Base-by-base conservation (phyloP, 2,797 vertebrate genomes). In the Manis pentadactyla region DNA sequence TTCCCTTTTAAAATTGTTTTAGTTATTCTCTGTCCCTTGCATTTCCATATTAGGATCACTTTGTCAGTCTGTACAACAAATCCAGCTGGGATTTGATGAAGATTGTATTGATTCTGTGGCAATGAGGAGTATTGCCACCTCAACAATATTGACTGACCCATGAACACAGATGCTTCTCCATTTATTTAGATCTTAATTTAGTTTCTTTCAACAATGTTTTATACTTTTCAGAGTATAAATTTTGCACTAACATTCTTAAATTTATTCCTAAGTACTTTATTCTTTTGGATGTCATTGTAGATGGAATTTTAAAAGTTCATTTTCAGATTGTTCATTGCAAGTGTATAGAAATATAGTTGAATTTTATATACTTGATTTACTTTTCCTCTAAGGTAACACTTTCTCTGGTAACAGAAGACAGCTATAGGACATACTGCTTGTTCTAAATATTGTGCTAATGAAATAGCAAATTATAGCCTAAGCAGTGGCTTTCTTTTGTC, bases 361-460 rank as follows among this genome's bases (percentile, higher is more conserved):
- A 88, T 95, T 92, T 89, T 88, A 27, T 94, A 69, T n/a, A 64
- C 49, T 85, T 92, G 53, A 89, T 68, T 88, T 91, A 49, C 53
- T 73, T 95, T 89, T 92, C 23, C 46, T 93, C 37, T 93, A 85
- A 87, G 37, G 23, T 88, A 77, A 46, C n/a, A 53, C 37, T 90
- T 75, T 86, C 53, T 3, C 23, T 86, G 39, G 49, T 82, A 90
- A 66, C n/a, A 93, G 42, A 91, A 88, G 88, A 86, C 17, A 88
- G 14, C 15, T 66, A 37, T 0, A 90, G 78, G 39, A 96, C 85
- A 23, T 90, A 42, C 0, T 74, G 15, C 78, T 89, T 91, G 34
- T 83, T 93, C 49, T 82, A 84, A 95, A 37, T 93, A 88, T 95
- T 63, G 2, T 93, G 5, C 39, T 92, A 75, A 87, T 46, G 59